Conservation (phyloP, 2,113 vertebrate genomes). For the Eudyptes chrysolophus region DNA sequence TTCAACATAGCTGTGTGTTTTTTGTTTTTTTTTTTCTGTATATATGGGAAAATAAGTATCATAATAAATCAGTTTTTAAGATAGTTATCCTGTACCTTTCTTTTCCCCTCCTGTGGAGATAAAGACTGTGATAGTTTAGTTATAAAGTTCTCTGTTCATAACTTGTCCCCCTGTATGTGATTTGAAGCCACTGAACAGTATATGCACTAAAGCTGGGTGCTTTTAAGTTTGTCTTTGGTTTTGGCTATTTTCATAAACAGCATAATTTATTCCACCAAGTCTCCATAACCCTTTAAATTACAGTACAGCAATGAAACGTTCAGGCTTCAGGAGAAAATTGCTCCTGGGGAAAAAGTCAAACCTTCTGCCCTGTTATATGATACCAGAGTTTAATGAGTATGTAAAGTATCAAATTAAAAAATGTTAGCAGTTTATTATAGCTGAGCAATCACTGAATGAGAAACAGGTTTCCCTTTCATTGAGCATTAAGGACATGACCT, state of each 20-base stretch:
- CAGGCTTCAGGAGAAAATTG: conserved; percentile 55
- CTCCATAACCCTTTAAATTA: conserved; percentile 49
- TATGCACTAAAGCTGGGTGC: neutral
- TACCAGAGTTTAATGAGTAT: conserved; percentile 65
- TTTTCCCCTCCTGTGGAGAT: neutral
- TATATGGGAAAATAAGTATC: neutral
- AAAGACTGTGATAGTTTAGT: neutral
- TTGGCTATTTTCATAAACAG: conserved; percentile 29
- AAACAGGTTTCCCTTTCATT: conserved; percentile 69
- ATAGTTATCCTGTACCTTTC: neutral
- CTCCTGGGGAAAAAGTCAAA: conserved; percentile 59
- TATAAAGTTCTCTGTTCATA: neutral
- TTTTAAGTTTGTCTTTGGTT: neutral
- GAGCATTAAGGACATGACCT: conserved; percentile 69
- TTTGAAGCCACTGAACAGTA: neutral
- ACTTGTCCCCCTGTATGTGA: neutral
- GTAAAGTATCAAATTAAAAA: conserved; percentile 74
- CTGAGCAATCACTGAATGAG: conserved; percentile 70
- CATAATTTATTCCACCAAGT: conserved; percentile 39
- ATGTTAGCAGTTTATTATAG: conserved; percentile 67
- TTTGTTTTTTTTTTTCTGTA: neutral
- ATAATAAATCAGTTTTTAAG: neutral
- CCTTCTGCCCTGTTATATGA: conserved; percentile 52
- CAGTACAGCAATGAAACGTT: conserved; percentile 34
- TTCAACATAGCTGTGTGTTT: neutral